Evolutionary conservation across 2,888 invertebrate genomes (phyloP).

Genomic region (Pterobdella sp.): DNA sequence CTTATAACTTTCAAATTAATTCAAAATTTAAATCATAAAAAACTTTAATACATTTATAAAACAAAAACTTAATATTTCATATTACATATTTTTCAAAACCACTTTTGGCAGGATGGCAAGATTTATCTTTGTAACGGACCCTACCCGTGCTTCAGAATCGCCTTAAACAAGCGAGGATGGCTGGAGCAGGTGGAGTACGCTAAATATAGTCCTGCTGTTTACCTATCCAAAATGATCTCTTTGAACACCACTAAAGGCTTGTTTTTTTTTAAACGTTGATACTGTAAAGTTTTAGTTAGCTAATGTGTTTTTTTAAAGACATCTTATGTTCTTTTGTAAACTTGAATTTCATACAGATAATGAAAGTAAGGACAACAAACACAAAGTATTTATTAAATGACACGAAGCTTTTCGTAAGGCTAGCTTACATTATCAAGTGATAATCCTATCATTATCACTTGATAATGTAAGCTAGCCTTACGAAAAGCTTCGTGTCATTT

Average conservation of each 20-base stretch:
- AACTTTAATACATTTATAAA: background rate
- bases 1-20: background rate
- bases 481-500: too few species aligned
- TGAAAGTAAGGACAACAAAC: too few species aligned
- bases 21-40: background rate
- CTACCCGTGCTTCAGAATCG: conserved; percentile 47
- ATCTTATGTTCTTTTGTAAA: too few species aligned
- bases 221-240: background rate
- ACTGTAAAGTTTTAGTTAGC: too few species aligned
- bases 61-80: background rate
- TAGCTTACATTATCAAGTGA: too few species aligned
- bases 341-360: too few species aligned
- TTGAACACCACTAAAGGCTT: background rate
- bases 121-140: conserved; percentile 51
- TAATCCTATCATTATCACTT: too few species aligned
- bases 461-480: too few species aligned
- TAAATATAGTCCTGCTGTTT: background rate
- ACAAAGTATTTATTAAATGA: too few species aligned
- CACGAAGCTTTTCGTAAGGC: too few species aligned
- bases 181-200: conserved; percentile 47
- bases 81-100: background rate
- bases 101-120: conserved; percentile 43
- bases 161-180: conserved; percentile 49
- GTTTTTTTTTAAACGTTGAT: too few species aligned
- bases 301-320: too few species aligned